Evolutionary conservation across 1,140 invertebrate species (phyloP).

Genomic region (Gryllus bimaculatus): DNA sequence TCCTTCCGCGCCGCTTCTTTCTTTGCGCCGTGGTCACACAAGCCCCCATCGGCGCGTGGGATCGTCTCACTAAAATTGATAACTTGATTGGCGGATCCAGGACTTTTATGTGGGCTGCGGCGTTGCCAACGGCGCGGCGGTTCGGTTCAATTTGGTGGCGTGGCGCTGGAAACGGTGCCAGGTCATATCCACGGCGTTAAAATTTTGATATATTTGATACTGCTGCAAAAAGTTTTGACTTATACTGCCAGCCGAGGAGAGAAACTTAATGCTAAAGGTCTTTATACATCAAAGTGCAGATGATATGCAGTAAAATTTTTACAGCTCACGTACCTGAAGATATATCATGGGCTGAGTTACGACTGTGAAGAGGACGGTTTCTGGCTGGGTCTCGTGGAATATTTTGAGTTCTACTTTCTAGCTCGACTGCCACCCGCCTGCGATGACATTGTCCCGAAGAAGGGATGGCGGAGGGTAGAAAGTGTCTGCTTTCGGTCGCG

Average conservation of each 20-base stretch:
- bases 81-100: neutral
- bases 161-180: neutral
- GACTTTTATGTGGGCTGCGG: neutral
- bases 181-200: neutral
- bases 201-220: neutral
- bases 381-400: neutral
- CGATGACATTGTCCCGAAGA: too few relatives aligned
- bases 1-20: too few relatives aligned
- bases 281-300: neutral
- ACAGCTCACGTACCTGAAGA: slow-evolving; percentile 3
- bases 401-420: neutral
- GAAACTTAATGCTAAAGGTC: slow-evolving; percentile 4
- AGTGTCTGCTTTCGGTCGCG: too few relatives aligned
- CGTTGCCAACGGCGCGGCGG: neutral
- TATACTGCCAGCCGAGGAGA: neutral
- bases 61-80: neutral
- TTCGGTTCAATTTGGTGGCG: neutral
- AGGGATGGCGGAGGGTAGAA: too few relatives aligned
- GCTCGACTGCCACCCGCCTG: neutral
- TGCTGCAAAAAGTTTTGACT: neutral
- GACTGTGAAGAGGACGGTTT: neutral
- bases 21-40: too few relatives aligned
- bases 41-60: neutral
- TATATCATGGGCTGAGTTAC: neutral
- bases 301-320: slow-evolving; percentile 6